Percentiles rank a stretch among this genome's conserved stretches.
These are phyloP conservation scores for Microtus oregoni DNA, from an alignment of 2,113 vertebrate genomes.

Conservation along the genomic window DNA sequence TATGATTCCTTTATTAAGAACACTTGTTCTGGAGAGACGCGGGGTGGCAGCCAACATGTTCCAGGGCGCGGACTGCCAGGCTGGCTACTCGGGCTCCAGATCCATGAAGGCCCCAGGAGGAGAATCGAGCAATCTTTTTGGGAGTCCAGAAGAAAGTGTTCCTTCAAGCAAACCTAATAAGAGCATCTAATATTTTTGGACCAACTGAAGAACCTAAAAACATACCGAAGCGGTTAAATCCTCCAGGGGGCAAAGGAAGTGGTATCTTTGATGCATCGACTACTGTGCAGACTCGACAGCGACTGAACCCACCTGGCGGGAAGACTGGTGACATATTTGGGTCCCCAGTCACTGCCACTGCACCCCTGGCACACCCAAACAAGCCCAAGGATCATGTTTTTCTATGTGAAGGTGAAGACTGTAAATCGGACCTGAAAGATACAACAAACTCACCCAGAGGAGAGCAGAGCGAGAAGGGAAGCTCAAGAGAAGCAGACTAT, in stretches of 20 bases:
- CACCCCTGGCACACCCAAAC: constrained; percentile 89
- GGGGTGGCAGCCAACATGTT: too few species aligned
- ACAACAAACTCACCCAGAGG: constrained; percentile 72
- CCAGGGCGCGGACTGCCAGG: too few species aligned
- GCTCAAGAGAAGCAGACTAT: constrained; percentile 72
- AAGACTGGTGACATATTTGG: constrained; percentile 92
- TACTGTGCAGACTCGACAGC: constrained; percentile 85
- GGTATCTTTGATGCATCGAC: constrained; percentile 93
- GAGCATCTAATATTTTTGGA: too few species aligned
- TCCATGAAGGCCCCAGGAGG: too few species aligned
- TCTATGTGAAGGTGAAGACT: constrained; percentile 84
- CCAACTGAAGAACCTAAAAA: too few species aligned
- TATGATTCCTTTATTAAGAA: too few species aligned
- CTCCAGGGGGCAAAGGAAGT: constrained; percentile 88
- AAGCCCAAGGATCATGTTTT: constrained; percentile 95
- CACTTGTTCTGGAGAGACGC: too few species aligned
- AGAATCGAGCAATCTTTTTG: too few species aligned
- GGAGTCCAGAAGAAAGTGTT: too few species aligned
- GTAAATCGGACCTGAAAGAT: constrained; percentile 70
- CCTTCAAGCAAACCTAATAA: too few species aligned
- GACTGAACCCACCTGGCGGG: constrained; percentile 88
- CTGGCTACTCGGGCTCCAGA: too few species aligned
- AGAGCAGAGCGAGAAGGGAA: constrained; percentile 62
- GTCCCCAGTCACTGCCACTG: constrained; percentile 80
- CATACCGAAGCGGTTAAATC: too few species aligned